Conservation (phyloP, 2,797 vertebrate genomes). For the Mionectes olivaceus region DNA sequence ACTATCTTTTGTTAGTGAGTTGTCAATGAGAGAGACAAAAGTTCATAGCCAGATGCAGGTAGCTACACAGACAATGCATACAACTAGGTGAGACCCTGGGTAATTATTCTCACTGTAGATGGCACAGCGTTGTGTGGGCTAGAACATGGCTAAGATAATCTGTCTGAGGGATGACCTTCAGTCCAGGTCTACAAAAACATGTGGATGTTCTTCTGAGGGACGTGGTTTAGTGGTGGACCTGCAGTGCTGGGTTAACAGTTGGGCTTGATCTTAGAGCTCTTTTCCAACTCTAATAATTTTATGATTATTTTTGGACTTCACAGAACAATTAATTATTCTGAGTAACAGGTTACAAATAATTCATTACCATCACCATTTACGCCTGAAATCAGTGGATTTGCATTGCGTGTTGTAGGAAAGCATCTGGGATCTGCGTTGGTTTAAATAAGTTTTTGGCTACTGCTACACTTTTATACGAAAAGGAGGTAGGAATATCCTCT, state of each 20-base stretch:
- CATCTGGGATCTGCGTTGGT: accelerated
- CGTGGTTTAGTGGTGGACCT: background rate
- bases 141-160: background rate
- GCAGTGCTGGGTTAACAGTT: background rate
- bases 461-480: background rate
- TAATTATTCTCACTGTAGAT: background rate
- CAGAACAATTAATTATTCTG: background rate
- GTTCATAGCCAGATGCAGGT: background rate
- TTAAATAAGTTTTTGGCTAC: background rate
- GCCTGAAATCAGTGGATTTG: background rate
- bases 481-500: background rate
- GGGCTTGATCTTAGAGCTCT: background rate
- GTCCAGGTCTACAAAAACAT: background rate
- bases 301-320: background rate
- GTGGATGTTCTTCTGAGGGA: background rate
- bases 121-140: background rate
- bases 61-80: background rate
- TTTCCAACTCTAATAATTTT: background rate
- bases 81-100: background rate
- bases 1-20: background rate
- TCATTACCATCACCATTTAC: background rate
- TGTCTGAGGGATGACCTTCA: background rate
- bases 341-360: background rate
- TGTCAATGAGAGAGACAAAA: background rate
- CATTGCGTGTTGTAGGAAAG: background rate